Base-by-base conservation (phyloP, 2,888 invertebrate species). In the Apamea epomidion region DNA sequence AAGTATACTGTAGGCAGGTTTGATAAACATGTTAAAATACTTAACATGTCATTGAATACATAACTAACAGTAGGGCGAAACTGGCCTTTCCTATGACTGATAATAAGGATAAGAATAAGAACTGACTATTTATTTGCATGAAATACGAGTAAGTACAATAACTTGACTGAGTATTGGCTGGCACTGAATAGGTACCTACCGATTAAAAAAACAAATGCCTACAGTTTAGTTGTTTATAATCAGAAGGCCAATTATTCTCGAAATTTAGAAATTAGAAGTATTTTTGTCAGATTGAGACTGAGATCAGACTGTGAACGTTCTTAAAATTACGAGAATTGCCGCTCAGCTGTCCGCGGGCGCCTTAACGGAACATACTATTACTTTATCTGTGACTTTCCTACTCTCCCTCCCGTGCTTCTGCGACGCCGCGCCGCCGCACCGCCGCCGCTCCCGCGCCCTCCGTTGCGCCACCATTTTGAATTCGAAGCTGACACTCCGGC, bases 401-500 rank as follows among this genome's bases (percentile, higher is more conserved):
- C 67, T 64, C 76, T 62, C 81, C 74, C 25, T 51, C 70, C 37
- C 83, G 25, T 21, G 21, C 54, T 18, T 29, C 70, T 62, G 54
- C 16, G n/a, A 25, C 25, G 25, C 67, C 71, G 62, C 67, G n/a
- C n/a, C n/a, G n/a, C n/a, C n/a, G n/a, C n/a, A n/a, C n/a, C 25
- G 25, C 67, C 25, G 25, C 67, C 71, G 62, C 67, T 54, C 60
- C 3, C 70, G 80, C 84, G 64, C n/a, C 81, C 58, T 64, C 60
- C 48, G 21, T n/a, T 7, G 16, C 62, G n/a, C 80, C 88, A 75
- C 88, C 85, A 88, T 86, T 86, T 86, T 85, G 85, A 80, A 74
- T 79, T 82, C 37, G 16, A 60, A 68, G 71, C 78, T 78, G 70
- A 65, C 77, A 80, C 54, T 85, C 48, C 65, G 60, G 37, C 60